Percentiles rank a stretch among this genome's conserved stretches.
phyloP scores from a whole-genome alignment of 2,797 vertebrate genomes.

The Pristis pectinata region DNA sequence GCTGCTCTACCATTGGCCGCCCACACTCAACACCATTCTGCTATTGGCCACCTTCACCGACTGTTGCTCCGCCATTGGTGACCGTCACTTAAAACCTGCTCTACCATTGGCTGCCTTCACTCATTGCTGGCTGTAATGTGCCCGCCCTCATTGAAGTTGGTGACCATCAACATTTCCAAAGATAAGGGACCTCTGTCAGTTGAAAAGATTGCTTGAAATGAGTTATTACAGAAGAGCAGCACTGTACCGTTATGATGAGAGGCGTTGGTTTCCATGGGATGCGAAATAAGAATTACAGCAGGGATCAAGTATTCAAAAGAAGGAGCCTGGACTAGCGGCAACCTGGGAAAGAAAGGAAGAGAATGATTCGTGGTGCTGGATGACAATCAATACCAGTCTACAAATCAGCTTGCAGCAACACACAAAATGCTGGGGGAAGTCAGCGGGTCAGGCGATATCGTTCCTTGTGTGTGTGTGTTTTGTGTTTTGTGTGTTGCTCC shows the following conservation, averaged over 20 bases:
- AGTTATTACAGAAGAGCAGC: background rate
- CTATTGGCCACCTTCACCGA: no score
- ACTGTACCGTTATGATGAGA: background rate
- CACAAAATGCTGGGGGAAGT: no score
- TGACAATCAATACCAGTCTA: background rate
- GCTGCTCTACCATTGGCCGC: background rate
- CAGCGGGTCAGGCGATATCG: no score
- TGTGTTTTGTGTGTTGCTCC: no score
- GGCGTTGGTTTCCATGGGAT: conserved; percentile 32
- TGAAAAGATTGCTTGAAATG: background rate
- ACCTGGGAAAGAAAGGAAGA: conserved; percentile 49
- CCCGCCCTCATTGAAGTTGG: background rate
- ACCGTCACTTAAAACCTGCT: no score
- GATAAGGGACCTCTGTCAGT: background rate
- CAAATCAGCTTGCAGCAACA: no score
- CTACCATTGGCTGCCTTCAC: no score
- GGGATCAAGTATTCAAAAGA: conserved; percentile 71
- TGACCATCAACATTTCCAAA: background rate
- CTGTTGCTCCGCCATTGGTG: no score
- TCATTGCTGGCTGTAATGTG: background rate
- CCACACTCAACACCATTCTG: background rate
- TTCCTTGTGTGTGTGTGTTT: no score
- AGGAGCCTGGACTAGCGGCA: conserved; percentile 70
- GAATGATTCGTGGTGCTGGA: background rate
- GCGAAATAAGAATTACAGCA: conserved; percentile 58